Evolutionary conservation across 2,113 vertebrate genomes (phyloP).

Genomic region (Nothobranchius furzeri): DNA sequence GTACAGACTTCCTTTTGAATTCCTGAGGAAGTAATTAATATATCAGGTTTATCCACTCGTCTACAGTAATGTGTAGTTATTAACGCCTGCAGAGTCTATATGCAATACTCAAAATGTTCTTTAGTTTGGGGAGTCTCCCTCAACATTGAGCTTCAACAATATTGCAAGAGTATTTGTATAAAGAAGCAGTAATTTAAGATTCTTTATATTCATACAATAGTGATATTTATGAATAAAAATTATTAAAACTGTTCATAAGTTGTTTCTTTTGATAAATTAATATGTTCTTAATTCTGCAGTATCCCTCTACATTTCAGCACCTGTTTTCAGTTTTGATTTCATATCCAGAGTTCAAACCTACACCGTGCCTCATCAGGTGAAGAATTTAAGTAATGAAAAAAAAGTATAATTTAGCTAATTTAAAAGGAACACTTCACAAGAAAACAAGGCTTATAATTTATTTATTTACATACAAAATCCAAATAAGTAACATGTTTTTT

Average conservation of each 20-base stretch:
- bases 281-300: too few species aligned
- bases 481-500: slow-evolving; percentile 72
- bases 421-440: slow-evolving; percentile 2
- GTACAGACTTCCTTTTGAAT: slow-evolving; percentile 58
- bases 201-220: slow-evolving; percentile 98
- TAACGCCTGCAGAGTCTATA: slow-evolving; percentile 61
- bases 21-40: slow-evolving; percentile 60
- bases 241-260: slow-evolving; percentile 40
- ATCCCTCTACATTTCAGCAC: too few species aligned
- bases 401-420: too few species aligned
- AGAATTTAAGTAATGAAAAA: too few species aligned
- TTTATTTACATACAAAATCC: slow-evolving; percentile 85
- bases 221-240: slow-evolving; percentile 99
- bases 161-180: slow-evolving; percentile 93
- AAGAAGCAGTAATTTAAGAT: slow-evolving; percentile 89
- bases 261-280: too few species aligned
- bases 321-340: neutral
- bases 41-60: slow-evolving; percentile 43
- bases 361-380: too few species aligned
- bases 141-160: slow-evolving; percentile 52
- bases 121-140: slow-evolving; percentile 42
- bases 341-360: too few species aligned
- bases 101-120: slow-evolving; percentile 63
- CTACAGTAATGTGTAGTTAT: slow-evolving; percentile 49
- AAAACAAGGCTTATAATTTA: slow-evolving; percentile 75